Evolutionary conservation across 2,113 vertebrate species (phyloP).

Genomic region (Sinocyclocheilus grahami): DNA sequence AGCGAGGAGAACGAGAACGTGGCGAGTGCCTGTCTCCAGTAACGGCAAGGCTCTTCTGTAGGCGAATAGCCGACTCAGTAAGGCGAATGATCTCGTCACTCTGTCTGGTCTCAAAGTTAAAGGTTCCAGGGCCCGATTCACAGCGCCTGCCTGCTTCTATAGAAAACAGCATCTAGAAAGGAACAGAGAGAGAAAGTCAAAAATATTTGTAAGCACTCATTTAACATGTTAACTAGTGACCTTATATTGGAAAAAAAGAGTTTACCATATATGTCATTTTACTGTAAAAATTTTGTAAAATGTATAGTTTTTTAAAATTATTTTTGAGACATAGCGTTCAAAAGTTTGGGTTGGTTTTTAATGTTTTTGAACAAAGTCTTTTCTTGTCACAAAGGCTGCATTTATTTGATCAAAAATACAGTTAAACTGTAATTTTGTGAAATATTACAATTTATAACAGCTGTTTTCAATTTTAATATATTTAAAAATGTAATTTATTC

Average conservation of each 20-base stretch:
- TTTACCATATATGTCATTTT: no score
- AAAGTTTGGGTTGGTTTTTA: no score
- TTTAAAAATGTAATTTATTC: no score
- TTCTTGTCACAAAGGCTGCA: no score
- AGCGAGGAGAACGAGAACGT: slow-evolving; percentile 56
- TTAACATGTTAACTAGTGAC: background rate
- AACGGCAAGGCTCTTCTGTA: slow-evolving; percentile 75
- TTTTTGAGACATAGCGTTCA: background rate
- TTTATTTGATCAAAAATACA: no score
- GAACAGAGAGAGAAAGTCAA: background rate
- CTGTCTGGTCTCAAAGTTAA: slow-evolving; percentile 89
- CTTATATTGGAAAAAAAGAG: background rate
- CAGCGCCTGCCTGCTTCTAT: slow-evolving; percentile 93
- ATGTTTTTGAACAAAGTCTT: no score
- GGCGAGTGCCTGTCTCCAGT: slow-evolving; percentile 58
- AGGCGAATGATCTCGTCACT: slow-evolving; percentile 86
- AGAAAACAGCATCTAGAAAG: slow-evolving; percentile 82
- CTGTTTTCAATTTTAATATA: no score
- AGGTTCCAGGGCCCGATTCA: slow-evolving; percentile 88
- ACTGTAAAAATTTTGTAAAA: background rate
- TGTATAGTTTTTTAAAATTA: background rate
- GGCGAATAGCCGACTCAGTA: slow-evolving; percentile 84
- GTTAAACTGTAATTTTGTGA: no score
- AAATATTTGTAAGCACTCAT: background rate
- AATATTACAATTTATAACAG: no score